phyloP scores from a whole-genome alignment of 2,888 invertebrate genomes.

The Synanthedon myopaeformis region DNA sequence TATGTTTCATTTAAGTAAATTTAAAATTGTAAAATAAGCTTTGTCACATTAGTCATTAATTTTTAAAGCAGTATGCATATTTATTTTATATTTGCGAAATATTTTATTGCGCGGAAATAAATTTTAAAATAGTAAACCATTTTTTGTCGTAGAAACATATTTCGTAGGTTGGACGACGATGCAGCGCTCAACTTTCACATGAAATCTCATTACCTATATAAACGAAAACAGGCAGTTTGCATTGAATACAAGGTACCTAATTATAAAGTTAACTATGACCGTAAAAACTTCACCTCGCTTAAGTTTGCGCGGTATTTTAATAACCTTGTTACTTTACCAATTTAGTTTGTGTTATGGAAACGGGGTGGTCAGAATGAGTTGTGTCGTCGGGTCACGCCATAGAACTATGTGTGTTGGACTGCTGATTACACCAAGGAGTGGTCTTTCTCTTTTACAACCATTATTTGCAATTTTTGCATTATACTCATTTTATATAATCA shows the following conservation, averaged over 20 bases:
- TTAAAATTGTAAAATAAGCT: no score
- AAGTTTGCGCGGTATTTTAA: not conserved
- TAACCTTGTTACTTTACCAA: conserved; percentile 2
- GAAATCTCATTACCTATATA: no score
- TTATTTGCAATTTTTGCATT: not conserved
- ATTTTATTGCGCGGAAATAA: no score
- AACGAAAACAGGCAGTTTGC: not conserved
- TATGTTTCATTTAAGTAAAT: no score
- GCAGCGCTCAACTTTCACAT: no score
- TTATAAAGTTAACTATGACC: not conserved
- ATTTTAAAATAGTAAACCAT: no score
- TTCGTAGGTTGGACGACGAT: no score
- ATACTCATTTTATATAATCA: not conserved
- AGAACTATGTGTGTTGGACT: not conserved
- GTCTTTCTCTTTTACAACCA: not conserved
- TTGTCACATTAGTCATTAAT: no score
- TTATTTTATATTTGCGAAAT: no score
- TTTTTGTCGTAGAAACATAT: no score
- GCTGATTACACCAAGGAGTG: not conserved
- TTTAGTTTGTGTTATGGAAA: conserved; percentile 1
- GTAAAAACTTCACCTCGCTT: not conserved
- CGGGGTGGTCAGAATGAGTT: conserved; percentile 1
- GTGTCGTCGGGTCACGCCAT: conserved; percentile 2
- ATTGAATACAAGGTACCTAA: not conserved
- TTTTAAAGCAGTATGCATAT: no score